phyloP scores from a whole-genome alignment of 2,797 vertebrate genomes.

The Triplophysa yarkandensis region DNA sequence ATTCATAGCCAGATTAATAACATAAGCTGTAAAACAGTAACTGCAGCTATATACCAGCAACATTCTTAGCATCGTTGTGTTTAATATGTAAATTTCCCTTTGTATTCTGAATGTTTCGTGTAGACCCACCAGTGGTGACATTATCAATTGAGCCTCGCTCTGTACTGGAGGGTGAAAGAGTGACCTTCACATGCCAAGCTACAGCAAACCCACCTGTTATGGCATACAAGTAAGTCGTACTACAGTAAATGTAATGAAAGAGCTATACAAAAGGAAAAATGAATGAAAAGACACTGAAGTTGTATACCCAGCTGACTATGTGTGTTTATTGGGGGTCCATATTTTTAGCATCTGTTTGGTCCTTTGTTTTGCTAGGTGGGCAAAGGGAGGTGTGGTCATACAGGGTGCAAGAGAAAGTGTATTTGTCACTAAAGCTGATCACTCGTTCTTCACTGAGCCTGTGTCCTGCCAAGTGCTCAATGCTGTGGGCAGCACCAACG shows the following conservation, averaged over 20 bases:
- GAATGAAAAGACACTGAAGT: not conserved
- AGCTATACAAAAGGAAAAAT: conserved; percentile 28
- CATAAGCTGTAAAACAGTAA: too few species aligned
- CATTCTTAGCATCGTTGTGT: not conserved
- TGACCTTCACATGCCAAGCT: conserved; percentile 91
- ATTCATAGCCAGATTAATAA: too few species aligned
- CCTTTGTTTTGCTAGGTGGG: conserved; percentile 79
- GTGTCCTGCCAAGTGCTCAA: conserved; percentile 97
- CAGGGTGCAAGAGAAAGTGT: conserved; percentile 87
- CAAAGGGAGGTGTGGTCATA: conserved; percentile 90
- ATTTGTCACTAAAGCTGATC: conserved; percentile 91
- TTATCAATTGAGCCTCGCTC: conserved; percentile 94
- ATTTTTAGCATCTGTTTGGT: not conserved
- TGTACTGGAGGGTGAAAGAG: conserved; percentile 89
- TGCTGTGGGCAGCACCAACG: conserved; percentile 91
- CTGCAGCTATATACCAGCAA: not conserved
- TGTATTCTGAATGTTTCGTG: conserved; percentile 15
- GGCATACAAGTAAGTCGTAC: conserved; percentile 85
- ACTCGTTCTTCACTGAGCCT: conserved; percentile 96
- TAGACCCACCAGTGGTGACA: conserved; percentile 90
- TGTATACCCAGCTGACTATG: not conserved
- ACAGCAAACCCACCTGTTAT: conserved; percentile 92
- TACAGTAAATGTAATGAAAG: conserved; percentile 12
- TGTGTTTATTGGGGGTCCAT: not conserved
- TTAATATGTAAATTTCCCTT: not conserved